phyloP scores from a whole-genome alignment of 2,113 vertebrate genomes.

The Crypturellus undulatus region DNA sequence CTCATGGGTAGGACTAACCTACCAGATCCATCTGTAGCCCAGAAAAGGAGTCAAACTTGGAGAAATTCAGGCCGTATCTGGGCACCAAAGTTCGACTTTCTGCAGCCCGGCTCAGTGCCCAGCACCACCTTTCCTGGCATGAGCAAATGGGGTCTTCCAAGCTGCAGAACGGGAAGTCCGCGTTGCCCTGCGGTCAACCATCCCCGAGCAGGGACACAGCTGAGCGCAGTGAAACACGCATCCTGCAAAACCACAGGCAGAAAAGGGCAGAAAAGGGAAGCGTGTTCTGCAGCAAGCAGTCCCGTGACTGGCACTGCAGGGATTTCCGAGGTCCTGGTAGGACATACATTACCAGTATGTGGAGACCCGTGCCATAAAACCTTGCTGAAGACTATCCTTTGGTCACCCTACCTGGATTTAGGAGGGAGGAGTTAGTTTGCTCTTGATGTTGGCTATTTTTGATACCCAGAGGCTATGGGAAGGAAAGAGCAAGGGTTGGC shows the following conservation, averaged over 20 bases:
- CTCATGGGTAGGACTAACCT: background rate
- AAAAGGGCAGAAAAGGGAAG: background rate
- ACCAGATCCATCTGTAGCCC: background rate
- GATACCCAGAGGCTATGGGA: background rate
- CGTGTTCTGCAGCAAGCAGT: background rate
- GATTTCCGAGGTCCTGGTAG: background rate
- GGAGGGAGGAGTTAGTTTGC: background rate
- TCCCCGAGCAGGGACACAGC: rapidly evolving
- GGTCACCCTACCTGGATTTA: background rate
- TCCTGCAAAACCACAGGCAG: background rate
- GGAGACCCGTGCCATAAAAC: background rate
- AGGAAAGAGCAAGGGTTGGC: background rate
- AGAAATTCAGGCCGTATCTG: background rate
- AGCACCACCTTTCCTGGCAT: background rate
- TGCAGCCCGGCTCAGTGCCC: background rate
- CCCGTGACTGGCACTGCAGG: rapidly evolving
- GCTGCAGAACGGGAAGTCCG: background rate
- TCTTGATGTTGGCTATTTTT: background rate
- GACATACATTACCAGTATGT: background rate
- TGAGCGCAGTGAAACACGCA: background rate
- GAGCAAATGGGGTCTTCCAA: background rate
- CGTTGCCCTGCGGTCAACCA: background rate
- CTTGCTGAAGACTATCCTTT: background rate
- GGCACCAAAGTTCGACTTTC: background rate
- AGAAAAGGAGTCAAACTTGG: background rate